A percentile compares a stretch with the other conserved stretches of the same genome.
These are phyloP conservation scores for Pelusios castaneus DNA, from an alignment of 2,113 vertebrate genomes.

Conservation along the genomic window DNA sequence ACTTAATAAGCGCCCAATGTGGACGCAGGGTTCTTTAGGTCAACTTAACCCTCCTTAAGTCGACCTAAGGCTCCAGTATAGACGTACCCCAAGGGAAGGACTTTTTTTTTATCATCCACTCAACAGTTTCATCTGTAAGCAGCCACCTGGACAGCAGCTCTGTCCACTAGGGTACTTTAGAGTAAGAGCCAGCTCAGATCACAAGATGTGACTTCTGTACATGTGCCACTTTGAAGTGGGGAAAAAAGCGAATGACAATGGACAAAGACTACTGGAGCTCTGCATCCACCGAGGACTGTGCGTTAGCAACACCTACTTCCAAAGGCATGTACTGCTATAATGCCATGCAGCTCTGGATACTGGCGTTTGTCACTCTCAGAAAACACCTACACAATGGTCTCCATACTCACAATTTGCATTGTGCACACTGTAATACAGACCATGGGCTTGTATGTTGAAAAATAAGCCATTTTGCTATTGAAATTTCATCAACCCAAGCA, in stretches of 20 bases:
- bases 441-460: neutral
- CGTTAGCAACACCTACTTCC: neutral
- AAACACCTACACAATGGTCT: neutral
- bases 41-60: no score
- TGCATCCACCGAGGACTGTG: neutral
- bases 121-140: neutral
- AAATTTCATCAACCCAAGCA: neutral
- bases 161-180: neutral
- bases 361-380: neutral
- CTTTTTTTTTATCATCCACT: neutral
- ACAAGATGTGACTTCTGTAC: neutral
- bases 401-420: neutral
- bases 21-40: no score
- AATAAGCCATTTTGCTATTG: neutral
- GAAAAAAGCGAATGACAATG: neutral
- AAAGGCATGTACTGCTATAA: fast-evolving
- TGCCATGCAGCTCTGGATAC: neutral
- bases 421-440: neutral
- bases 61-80: no score
- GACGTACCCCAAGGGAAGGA: no score
- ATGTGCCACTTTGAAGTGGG: neutral
- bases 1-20: no score
- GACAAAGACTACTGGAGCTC: neutral
- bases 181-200: neutral
- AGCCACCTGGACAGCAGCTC: neutral